phyloP scores from a whole-genome alignment of 2,888 invertebrate species.

The Drosophila mimetica region DNA sequence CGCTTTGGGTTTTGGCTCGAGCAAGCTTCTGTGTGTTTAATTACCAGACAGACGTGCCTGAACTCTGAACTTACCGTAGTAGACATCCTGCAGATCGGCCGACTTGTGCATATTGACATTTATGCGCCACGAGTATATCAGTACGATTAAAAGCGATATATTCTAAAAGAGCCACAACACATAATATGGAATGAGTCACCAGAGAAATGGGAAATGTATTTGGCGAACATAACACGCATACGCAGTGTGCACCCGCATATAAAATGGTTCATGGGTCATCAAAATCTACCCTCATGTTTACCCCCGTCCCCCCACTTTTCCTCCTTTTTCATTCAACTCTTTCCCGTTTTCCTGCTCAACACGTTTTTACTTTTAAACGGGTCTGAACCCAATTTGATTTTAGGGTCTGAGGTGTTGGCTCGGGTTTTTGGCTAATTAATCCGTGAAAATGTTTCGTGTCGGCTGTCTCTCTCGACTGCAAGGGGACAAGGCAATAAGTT shows the following conservation, averaged over 20 bases:
- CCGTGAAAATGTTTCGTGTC: constrained; percentile 50
- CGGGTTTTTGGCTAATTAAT: constrained; percentile 46
- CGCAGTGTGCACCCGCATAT: constrained; percentile 37
- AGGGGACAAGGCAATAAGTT: constrained; percentile 1
- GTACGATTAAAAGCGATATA: constrained; percentile 90
- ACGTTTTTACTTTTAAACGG: constrained; percentile 40
- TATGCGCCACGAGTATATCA: constrained; percentile 91
- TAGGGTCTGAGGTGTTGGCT: constrained; percentile 34
- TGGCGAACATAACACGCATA: constrained; percentile 49
- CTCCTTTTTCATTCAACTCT: constrained; percentile 3
- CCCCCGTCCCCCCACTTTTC: not conserved
- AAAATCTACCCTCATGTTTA: constrained; percentile 24
- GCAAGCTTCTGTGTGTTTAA: constrained; percentile 37
- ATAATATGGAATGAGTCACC: constrained; percentile 5
- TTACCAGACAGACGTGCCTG: constrained; percentile 36
- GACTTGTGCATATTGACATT: constrained; percentile 89
- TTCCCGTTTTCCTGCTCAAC: constrained; percentile 1
- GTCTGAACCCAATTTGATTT: constrained; percentile 45
- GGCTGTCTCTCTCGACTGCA: constrained; percentile 17
- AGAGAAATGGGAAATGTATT: constrained; percentile 13
- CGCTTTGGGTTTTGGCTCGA: constrained; percentile 26
- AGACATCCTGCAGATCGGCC: constrained; percentile 89
- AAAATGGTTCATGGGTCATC: constrained; percentile 26
- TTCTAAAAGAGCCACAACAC: constrained; percentile 85
- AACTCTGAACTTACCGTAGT: constrained; percentile 87